A percentile compares a stretch with the other conserved stretches of the same genome.
These are phyloP conservation scores for Acrobasis consociella DNA, from an alignment of 2,888 invertebrate species.

Conservation along the genomic window DNA sequence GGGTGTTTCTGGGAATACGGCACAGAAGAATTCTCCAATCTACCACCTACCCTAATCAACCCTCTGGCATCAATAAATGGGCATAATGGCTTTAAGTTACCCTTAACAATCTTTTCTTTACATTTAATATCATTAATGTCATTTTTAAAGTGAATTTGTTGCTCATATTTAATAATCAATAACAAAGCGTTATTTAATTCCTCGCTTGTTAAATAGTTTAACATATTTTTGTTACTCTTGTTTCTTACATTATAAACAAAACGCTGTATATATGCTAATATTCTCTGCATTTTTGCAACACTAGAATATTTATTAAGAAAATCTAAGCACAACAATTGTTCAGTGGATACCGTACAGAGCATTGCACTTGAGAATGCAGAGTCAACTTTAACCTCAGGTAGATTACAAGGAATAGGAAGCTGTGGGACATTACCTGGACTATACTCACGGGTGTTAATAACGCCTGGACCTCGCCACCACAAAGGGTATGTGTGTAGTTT, in stretches of 20 bases:
- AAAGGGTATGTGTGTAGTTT: constrained; percentile 1
- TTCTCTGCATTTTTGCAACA: neutral
- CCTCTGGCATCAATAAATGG: neutral
- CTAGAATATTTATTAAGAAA: neutral
- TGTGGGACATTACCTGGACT: too few species aligned
- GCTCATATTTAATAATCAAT: constrained; percentile 1
- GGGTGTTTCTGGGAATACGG: constrained; percentile 22
- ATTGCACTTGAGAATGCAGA: constrained; percentile 15
- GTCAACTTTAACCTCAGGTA: constrained; percentile 8
- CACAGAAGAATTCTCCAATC: constrained; percentile 19
- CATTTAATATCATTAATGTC: neutral
- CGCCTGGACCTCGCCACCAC: constrained; percentile 11
- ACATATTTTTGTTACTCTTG: too few species aligned
- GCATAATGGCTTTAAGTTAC: constrained; percentile 6
- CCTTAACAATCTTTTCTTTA: neutral
- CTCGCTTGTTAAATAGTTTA: too few species aligned
- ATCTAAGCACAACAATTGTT: too few species aligned
- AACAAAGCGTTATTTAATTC: too few species aligned
- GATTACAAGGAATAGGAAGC: neutral
- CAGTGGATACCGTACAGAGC: too few species aligned
- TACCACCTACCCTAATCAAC: constrained; percentile 11
- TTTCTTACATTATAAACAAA: neutral
- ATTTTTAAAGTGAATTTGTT: neutral
- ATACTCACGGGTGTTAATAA: neutral
- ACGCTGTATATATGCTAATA: constrained; percentile 1